phyloP scores from a whole-genome alignment of 2,888 invertebrate species.

The Chelonus formosanus region DNA sequence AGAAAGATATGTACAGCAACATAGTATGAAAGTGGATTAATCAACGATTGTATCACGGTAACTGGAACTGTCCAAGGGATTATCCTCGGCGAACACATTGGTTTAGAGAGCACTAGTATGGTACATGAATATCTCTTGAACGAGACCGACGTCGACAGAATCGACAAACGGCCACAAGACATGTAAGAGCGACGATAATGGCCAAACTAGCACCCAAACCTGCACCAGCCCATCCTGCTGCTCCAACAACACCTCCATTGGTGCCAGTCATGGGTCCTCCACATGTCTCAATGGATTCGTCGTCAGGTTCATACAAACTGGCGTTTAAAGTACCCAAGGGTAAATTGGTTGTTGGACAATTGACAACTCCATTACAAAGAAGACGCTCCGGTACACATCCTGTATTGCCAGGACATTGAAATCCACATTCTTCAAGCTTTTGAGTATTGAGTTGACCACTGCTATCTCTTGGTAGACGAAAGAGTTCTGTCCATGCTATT shows the following conservation, averaged over 20 bases:
- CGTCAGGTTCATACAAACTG: constrained; percentile 69
- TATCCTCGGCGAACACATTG: constrained; percentile 16
- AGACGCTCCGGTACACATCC: constrained; percentile 85
- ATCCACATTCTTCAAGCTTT: constrained; percentile 80
- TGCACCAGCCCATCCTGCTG: constrained; percentile 71
- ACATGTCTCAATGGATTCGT: constrained; percentile 82
- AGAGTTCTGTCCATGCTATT: constrained; percentile 89
- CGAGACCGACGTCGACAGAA: constrained; percentile 71
- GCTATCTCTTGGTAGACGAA: constrained; percentile 83
- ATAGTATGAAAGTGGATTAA: constrained; percentile 3
- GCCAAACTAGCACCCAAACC: constrained; percentile 72
- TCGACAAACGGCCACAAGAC: constrained; percentile 71
- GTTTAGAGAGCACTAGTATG: constrained; percentile 66
- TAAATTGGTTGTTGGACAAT: constrained; percentile 77
- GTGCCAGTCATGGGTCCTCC: constrained; percentile 66
- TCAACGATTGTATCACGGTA: constrained; percentile 14
- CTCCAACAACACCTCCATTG: constrained; percentile 65
- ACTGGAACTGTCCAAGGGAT: constrained; percentile 13
- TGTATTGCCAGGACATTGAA: constrained; percentile 86
- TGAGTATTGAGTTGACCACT: constrained; percentile 84
- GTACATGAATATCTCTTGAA: constrained; percentile 71
- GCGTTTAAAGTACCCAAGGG: constrained; percentile 43
- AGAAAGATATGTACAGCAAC: constrained; percentile 21
- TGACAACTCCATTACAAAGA: constrained; percentile 87
- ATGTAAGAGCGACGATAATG: constrained; percentile 68